Evolutionary conservation across 2,797 vertebrate species (phyloP).

Genomic region (Crocodylus rhombifer): DNA sequence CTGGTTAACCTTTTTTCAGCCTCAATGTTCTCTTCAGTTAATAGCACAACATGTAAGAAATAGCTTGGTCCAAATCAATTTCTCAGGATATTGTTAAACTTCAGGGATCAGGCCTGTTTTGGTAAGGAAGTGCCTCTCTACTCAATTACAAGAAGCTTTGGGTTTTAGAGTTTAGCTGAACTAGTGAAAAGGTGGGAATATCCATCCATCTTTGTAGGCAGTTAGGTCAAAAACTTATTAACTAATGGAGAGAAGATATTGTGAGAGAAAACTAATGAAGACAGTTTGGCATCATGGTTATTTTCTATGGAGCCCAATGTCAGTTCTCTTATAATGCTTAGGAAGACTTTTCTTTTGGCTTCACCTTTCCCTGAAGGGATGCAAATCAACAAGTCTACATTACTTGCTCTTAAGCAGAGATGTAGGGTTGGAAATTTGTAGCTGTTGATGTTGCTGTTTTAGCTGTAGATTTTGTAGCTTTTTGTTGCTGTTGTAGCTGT

Average conservation of each 20-base stretch:
- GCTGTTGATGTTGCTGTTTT: too few species aligned
- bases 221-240: neutral
- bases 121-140: neutral
- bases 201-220: neutral
- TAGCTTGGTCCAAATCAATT: neutral
- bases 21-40: neutral
- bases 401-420: neutral
- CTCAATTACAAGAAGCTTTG: neutral
- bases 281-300: neutral
- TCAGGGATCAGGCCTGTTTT: neutral
- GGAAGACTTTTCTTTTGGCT: neutral
- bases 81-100: neutral
- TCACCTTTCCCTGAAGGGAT: neutral
- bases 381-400: neutral
- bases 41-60: neutral
- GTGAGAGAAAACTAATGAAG: neutral
- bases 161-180: neutral
- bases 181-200: neutral
- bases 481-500: too few species aligned
- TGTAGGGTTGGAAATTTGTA: too few species aligned
- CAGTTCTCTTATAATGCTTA: neutral
- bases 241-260: neutral
- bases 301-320: neutral
- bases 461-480: too few species aligned
- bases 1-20: neutral